Conservation (phyloP, 2,888 invertebrate genomes). For the Drosophila histrio region DNA sequence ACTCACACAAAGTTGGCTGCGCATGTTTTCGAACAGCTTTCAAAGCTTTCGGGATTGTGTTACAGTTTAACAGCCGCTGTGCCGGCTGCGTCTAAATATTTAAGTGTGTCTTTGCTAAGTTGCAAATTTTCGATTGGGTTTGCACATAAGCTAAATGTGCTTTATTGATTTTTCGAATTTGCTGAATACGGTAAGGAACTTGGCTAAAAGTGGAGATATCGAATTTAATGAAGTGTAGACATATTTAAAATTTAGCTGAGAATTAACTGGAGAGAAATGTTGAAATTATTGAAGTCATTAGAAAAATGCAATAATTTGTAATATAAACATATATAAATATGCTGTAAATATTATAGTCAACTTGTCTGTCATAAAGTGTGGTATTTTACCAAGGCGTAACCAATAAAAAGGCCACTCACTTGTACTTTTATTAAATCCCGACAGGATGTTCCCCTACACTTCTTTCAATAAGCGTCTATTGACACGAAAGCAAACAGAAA, state of each 20-base stretch:
- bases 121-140: background rate
- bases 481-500: constrained; percentile 49
- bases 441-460: constrained; percentile 47
- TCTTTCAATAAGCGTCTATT: constrained; percentile 56
- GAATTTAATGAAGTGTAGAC: background rate
- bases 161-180: background rate
- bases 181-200: background rate
- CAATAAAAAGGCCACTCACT: constrained; percentile 55
- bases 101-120: constrained; percentile 23
- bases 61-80: constrained; percentile 16
- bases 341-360: background rate
- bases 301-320: background rate
- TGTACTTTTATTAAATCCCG: constrained; percentile 54
- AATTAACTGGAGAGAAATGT: background rate
- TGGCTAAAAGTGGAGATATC: background rate
- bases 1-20: constrained; percentile 13
- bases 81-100: background rate
- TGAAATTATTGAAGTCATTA: background rate
- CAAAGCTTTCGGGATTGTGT: background rate
- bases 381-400: background rate
- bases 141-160: background rate
- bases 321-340: background rate
- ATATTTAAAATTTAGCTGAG: background rate
- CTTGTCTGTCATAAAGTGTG: background rate
- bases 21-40: background rate